These are phyloP conservation scores for Hirudinaria manillensis DNA, from an alignment of 2,888 invertebrate genomes.

Conservation along the genomic window DNA sequence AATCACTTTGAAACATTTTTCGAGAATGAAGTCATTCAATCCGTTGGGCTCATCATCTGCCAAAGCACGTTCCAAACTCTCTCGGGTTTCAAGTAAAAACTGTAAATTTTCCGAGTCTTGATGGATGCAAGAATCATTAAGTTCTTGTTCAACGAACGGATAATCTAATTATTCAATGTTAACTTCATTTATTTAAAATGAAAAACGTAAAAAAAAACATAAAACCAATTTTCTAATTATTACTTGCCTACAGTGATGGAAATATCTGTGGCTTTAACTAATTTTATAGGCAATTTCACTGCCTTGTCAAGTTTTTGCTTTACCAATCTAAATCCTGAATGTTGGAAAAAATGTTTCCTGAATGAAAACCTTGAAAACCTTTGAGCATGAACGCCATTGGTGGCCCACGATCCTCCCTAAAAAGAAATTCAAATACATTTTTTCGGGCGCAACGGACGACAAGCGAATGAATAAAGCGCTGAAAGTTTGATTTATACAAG, in stretches of 20 bases:
- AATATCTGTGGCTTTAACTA: not conserved
- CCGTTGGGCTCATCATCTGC: not conserved
- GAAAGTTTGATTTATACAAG: not conserved
- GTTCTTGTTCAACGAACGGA: not conserved
- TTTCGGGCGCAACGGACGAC: not conserved
- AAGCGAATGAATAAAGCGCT: not conserved
- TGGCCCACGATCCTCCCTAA: conserved; percentile 52
- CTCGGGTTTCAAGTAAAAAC: not conserved
- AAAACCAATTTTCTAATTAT: no score
- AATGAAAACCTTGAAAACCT: conserved; percentile 50
- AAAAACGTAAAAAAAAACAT: no score
- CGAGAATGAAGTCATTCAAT: not conserved
- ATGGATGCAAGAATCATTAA: not conserved
- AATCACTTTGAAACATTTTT: not conserved
- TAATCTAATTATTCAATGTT: not conserved
- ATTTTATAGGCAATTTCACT: not conserved
- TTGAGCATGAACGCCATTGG: conserved; percentile 49
- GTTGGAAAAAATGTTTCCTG: conserved; percentile 52
- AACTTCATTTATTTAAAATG: no score
- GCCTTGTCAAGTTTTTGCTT: not conserved
- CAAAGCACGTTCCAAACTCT: not conserved
- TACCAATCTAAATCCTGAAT: conserved; percentile 50
- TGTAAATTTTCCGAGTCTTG: not conserved
- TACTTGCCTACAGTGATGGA: not conserved
- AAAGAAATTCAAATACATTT: not conserved